phyloP scores from a whole-genome alignment of 2,888 invertebrate species.

The Caenorhabditis drosophilae region DNA sequence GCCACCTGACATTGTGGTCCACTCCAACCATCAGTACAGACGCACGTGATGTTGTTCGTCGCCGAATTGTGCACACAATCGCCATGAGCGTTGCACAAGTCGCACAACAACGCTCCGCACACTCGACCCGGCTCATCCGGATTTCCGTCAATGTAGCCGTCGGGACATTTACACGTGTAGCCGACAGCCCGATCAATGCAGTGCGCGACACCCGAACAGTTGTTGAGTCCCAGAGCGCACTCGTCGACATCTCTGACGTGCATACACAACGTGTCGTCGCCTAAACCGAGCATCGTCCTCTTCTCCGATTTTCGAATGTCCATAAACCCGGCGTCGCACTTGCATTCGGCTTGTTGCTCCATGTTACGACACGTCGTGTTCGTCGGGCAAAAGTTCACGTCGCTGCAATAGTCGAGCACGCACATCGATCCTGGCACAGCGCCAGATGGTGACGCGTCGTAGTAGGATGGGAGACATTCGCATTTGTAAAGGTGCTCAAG shows the following conservation, averaged over 20 bases:
- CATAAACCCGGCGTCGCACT: constrained; percentile 86
- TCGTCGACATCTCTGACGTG: constrained; percentile 66
- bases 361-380: constrained; percentile 90
- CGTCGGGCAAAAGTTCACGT: constrained; percentile 81
- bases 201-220: constrained; percentile 67
- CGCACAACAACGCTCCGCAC: constrained; percentile 65
- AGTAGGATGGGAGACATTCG: constrained; percentile 64
- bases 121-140: constrained; percentile 65
- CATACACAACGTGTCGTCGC: constrained; percentile 61
- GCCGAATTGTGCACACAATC: constrained; percentile 66
- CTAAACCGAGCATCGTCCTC: constrained; percentile 55
- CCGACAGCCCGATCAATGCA: constrained; percentile 66
- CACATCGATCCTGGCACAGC: constrained; percentile 57
- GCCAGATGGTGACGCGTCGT: constrained; percentile 63
- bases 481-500: constrained; percentile 68
- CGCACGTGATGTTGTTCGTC: constrained; percentile 66
- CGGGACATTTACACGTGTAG: constrained; percentile 67
- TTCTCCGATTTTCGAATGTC: constrained; percentile 70
- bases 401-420: constrained; percentile 66
- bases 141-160: constrained; percentile 65
- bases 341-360: constrained; percentile 87
- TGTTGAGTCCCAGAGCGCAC: constrained; percentile 68
- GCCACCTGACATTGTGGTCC: constrained; percentile 65
- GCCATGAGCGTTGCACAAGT: constrained; percentile 62
- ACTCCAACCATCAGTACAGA: constrained; percentile 65